Conservation (phyloP, 2,113 vertebrate genomes). For the Nothobranchius kuhntae region DNA sequence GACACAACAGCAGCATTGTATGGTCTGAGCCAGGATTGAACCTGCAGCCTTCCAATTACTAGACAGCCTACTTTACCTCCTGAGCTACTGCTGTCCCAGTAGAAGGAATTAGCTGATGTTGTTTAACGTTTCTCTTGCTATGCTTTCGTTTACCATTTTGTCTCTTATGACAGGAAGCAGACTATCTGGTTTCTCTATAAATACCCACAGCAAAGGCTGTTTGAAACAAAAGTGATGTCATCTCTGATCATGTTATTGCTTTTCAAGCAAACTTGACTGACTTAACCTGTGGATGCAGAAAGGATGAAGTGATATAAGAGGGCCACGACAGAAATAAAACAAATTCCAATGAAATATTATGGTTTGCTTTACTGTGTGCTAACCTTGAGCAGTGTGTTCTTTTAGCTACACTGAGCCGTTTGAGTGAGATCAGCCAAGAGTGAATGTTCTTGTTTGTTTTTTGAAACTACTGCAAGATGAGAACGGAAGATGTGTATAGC, state of each 20-base stretch:
- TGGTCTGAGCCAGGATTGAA: too few relatives aligned
- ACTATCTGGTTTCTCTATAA: constrained; percentile 50
- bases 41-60: too few relatives aligned
- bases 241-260: constrained; percentile 42
- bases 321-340: neutral
- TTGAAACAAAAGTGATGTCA: constrained; percentile 30
- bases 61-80: too few relatives aligned
- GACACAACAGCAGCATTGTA: too few relatives aligned
- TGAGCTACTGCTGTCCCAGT: too few relatives aligned
- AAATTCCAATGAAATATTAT: constrained; percentile 1
- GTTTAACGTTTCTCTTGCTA: neutral
- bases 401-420: neutral
- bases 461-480: constrained; percentile 2
- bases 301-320: constrained; percentile 19
- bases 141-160: constrained; percentile 21
- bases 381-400: constrained; percentile 1
- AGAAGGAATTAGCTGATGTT: constrained; percentile 3
- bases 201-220: constrained; percentile 36
- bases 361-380: constrained; percentile 10
- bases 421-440: neutral
- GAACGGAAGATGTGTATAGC: constrained; percentile 45
- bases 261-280: constrained; percentile 21
- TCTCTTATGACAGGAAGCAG: constrained; percentile 33
- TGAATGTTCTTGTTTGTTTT: neutral
- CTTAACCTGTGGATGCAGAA: constrained; percentile 4